Evolutionary conservation across 2,888 invertebrate species (phyloP), one percentile per base, ranked within the genome.

Genomic region (Oligia latruncula): DNA sequence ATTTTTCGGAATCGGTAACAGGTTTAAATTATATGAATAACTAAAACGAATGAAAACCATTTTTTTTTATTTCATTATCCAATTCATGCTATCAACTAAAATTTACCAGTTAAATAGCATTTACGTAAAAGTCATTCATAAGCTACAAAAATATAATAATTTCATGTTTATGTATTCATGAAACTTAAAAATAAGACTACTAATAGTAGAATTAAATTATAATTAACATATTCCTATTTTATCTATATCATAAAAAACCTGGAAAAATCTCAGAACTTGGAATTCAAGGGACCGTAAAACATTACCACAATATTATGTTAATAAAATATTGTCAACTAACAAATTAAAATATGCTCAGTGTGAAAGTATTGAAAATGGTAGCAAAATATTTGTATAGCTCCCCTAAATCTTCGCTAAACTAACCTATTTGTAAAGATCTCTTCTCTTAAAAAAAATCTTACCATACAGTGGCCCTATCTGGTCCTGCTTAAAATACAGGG

Each of bases 151-250:
- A 71, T 20, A n/a, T 15, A 40, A 71, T 23, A 35, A 65, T 46
- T 60, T 13, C n/a, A n/a, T n/a, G 6, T 64, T 52, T 52, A 55
- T 15, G 40, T 64, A 55, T 65, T 20, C 46, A 35, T 49, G 35
- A 20, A 35, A 15, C n/a, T 35, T 66, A 60, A 49, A 78, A 78
- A 49, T 49, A 23, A 49, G 35, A 75, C 29, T 77, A 77, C 17
- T 75, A 60, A 75, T n/a, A 60, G 6, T 58, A 29, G 2, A 66
- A 49, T 77, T 11, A 58, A 74, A 75, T 60, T 67, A 68, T 49
- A 60, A 43, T 75, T 8, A 40, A n/a, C 46, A 29, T 75, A 60
- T 49, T 77, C 46, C 58, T 67, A 67, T 29, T 11, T 0, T 23
- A 76, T 46, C 0, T 11, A 67, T 55, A 35, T 35, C 5, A 13